Conservation (phyloP, 2,888 invertebrate species). For the Glyphotaelius pellucidus region DNA sequence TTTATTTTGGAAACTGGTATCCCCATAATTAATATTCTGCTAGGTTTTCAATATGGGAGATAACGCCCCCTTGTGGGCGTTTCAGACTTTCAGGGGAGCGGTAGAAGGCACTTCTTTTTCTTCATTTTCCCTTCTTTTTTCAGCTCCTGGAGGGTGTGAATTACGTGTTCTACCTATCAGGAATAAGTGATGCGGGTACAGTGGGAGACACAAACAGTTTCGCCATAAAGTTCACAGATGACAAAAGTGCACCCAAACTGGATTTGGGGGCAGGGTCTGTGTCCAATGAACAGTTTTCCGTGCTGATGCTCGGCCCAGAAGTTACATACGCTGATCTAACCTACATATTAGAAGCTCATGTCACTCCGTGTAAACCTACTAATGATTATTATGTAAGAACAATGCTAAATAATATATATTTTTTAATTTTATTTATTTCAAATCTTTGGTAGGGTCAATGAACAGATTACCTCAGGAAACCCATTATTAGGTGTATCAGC, state of each 20-base stretch:
- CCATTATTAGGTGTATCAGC: no score
- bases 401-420: not conserved
- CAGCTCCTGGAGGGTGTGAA: conserved; percentile 63
- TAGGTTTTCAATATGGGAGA: no score
- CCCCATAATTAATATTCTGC: no score
- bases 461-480: no score
- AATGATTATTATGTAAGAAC: conserved; percentile 72
- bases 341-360: conserved; percentile 70
- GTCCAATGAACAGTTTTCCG: conserved; percentile 69
- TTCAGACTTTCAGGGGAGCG: no score
- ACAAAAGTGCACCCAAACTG: conserved; percentile 60
- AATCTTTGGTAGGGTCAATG: no score
- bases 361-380: conserved; percentile 70
- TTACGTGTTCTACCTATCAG: conserved; percentile 61
- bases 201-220: conserved; percentile 57
- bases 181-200: conserved; percentile 51
- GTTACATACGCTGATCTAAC: conserved; percentile 69
- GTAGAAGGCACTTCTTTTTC: no score
- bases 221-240: conserved; percentile 59
- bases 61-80: no score
- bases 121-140: not conserved
- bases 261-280: conserved; percentile 41
- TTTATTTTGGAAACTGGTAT: no score
- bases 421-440: no score
- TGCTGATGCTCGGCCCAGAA: conserved; percentile 70